Conservation (phyloP, 2,113 vertebrate genomes). For the pig (Sus scrofa) region DNA sequence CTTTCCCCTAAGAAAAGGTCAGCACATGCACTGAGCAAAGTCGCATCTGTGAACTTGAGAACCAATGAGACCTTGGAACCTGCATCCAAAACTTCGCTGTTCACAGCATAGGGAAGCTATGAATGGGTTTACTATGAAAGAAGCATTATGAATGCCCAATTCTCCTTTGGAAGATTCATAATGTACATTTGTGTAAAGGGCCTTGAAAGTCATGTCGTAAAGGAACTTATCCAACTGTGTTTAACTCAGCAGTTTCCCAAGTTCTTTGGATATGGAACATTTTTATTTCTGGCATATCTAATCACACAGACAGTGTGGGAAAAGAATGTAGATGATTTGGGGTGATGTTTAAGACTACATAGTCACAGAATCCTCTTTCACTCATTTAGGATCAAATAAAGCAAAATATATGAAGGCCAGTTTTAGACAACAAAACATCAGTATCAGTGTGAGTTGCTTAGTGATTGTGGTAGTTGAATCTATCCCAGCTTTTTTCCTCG, state of each 20-base stretch:
- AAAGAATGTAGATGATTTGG: neutral
- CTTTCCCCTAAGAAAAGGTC: neutral
- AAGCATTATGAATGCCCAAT: neutral
- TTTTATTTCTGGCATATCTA: neutral
- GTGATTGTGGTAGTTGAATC: neutral
- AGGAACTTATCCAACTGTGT: neutral
- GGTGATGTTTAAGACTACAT: neutral
- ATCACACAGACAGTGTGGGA: neutral
- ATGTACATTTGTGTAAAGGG: neutral
- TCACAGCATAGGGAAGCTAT: neutral
- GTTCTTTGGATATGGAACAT: neutral
- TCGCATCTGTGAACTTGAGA: neutral
- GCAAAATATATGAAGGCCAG: neutral
- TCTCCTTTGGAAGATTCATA: conserved; percentile 3
- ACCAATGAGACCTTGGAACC: neutral
- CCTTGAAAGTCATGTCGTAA: neutral
- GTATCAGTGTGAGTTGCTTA: neutral
- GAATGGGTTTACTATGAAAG: neutral
- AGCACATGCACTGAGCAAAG: neutral
- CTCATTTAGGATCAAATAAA: neutral
- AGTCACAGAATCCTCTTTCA: neutral
- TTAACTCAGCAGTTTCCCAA: neutral
- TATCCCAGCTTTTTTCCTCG: neutral
- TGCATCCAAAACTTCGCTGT: neutral
- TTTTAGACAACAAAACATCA: neutral